Percentiles rank a stretch among this genome's conserved stretches.
phyloP scores from a whole-genome alignment of 2,797 vertebrate species.

The Bradypodion ventrale region DNA sequence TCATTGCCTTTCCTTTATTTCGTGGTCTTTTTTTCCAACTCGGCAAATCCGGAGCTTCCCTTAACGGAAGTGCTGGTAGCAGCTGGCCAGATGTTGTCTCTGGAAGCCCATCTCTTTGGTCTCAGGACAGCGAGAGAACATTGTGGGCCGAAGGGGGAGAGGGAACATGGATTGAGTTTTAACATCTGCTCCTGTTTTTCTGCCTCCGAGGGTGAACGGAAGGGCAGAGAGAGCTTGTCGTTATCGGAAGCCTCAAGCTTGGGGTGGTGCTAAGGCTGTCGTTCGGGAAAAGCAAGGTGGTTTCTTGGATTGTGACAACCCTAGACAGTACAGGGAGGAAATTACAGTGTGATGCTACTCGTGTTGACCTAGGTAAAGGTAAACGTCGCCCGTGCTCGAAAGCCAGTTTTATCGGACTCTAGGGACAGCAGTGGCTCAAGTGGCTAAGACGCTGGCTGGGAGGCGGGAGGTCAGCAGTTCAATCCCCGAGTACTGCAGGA shows the following conservation, averaged over 20 bases:
- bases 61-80: not conserved
- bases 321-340: not conserved
- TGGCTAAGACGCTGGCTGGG: no score
- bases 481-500: no score
- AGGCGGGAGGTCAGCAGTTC: no score
- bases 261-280: not conserved
- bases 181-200: constrained; percentile 42
- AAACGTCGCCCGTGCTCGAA: no score
- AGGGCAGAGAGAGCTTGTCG: not conserved
- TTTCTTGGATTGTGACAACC: not conserved
- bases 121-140: not conserved
- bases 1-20: not conserved
- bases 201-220: not conserved
- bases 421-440: no score
- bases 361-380: no score
- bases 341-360: not conserved
- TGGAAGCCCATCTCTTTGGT: constrained; percentile 18
- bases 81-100: constrained; percentile 33
- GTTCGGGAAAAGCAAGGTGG: not conserved
- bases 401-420: no score
- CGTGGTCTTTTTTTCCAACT: not conserved
- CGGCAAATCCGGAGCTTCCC: constrained; percentile 15
- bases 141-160: not conserved
- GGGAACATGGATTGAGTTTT: constrained; percentile 10
- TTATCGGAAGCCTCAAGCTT: not conserved